Percentiles rank a stretch among this genome's conserved stretches.
Conservation (phyloP, 2,797 vertebrate genomes). For the Falco rusticolus region DNA sequence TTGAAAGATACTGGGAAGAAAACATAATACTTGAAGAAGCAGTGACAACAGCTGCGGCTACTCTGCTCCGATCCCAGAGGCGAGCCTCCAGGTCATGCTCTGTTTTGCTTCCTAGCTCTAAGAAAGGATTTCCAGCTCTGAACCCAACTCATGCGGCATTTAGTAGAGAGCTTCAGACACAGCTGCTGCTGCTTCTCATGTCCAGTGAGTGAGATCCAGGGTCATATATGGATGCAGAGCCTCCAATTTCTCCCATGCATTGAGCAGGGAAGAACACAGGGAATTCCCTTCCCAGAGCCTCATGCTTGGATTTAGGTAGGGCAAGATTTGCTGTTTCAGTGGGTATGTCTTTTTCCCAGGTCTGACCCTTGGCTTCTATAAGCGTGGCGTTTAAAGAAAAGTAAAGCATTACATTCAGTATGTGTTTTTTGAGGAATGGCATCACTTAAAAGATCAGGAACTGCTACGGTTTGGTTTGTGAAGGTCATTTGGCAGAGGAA, state of each 20-base stretch:
- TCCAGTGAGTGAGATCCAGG: not conserved
- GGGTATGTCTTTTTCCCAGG: not conserved
- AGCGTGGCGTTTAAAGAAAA: not conserved
- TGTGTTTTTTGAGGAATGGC: not conserved
- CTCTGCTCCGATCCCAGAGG: not conserved
- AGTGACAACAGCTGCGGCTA: rapidly evolving
- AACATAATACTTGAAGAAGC: not conserved
- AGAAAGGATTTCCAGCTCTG: not conserved
- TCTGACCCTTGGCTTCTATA: not conserved
- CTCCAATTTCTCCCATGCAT: not conserved
- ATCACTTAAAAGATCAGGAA: not conserved
- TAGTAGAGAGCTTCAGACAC: not conserved
- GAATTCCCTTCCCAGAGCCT: not conserved
- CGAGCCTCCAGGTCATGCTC: not conserved
- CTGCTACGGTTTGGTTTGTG: not conserved
- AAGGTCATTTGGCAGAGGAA: not conserved
- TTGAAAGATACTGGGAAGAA: not conserved
- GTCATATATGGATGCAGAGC: not conserved
- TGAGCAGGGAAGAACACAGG: not conserved
- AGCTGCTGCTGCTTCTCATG: not conserved
- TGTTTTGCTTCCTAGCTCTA: not conserved
- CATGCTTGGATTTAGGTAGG: not conserved
- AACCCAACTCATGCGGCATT: not conserved
- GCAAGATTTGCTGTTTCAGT: not conserved
- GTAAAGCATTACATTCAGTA: not conserved